Evolutionary conservation across 2,113 vertebrate species (phyloP).

Genomic region (Perca fluviatilis): DNA sequence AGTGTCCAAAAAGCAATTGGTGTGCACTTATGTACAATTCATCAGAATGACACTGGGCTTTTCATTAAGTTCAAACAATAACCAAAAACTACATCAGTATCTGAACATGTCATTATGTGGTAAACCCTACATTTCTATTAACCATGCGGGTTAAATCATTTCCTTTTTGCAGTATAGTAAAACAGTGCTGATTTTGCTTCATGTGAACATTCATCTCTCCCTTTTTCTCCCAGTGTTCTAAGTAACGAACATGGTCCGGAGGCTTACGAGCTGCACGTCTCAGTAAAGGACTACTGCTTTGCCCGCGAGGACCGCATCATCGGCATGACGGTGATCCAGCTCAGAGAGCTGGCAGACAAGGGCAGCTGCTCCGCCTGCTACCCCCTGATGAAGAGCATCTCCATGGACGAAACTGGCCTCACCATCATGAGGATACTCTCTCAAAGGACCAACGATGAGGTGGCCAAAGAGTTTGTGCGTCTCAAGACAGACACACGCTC

Average conservation of each 20-base stretch:
- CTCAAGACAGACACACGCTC: constrained; percentile 96
- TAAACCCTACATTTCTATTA: neutral
- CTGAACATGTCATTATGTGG: neutral
- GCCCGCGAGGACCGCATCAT: constrained; percentile 95
- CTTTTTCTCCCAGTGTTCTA: constrained; percentile 84
- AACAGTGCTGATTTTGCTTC: neutral
- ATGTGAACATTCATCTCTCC: neutral
- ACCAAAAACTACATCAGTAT: neutral
- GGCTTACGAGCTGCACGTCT: constrained; percentile 94
- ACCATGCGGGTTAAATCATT: neutral
- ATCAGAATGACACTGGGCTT: neutral
- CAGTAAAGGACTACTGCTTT: constrained; percentile 99
- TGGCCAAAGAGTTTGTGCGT: constrained; percentile 97
- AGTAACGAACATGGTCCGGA: constrained; percentile 91
- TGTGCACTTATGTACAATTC: neutral
- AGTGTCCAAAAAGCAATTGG: constrained; percentile 15
- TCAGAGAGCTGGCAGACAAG: constrained; percentile 88
- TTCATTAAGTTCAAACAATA: constrained; percentile 1
- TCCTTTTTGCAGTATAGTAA: neutral
- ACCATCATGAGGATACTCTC: constrained; percentile 98
- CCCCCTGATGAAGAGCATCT: constrained; percentile 89
- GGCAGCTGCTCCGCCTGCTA: constrained; percentile 89
- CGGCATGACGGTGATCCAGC: constrained; percentile 94
- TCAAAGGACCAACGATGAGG: constrained; percentile 96
- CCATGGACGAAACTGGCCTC: constrained; percentile 93